These are phyloP conservation scores for Acrobasis consociella DNA, from an alignment of 2,888 invertebrate species.

Conservation along the genomic window DNA sequence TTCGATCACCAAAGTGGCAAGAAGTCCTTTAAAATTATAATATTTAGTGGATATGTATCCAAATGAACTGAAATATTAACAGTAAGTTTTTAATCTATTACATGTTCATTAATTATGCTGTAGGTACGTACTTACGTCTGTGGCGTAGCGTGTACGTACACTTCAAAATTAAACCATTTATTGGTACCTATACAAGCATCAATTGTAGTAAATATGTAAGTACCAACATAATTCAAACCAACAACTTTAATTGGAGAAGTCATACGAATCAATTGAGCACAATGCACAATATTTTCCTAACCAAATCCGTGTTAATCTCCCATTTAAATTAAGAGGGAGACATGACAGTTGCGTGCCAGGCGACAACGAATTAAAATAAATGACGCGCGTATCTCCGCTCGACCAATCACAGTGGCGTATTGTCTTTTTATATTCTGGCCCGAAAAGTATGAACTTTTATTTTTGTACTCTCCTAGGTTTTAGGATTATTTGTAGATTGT, in stretches of 20 bases:
- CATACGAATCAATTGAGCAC: conserved; percentile 18
- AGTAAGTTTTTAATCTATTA: too few species aligned
- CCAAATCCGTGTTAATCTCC: conserved; percentile 23
- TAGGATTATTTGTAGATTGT: neutral
- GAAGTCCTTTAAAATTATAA: too few species aligned
- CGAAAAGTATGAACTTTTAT: neutral
- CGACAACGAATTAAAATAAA: conserved; percentile 77
- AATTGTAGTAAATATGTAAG: too few species aligned
- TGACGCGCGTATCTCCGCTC: conserved; percentile 66
- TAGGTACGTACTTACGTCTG: too few species aligned
- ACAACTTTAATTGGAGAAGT: conserved; percentile 15
- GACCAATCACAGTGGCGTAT: conserved; percentile 53
- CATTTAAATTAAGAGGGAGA: conserved; percentile 31
- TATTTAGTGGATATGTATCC: too few species aligned
- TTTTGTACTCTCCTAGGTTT: neutral
- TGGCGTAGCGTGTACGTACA: too few species aligned
- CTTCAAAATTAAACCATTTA: too few species aligned
- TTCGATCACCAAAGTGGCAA: too few species aligned
- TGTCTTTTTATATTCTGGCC: conserved; percentile 1
- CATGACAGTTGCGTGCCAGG: conserved; percentile 44
- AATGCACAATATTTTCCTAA: conserved; percentile 24
- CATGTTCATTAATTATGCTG: too few species aligned
- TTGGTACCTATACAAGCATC: too few species aligned
- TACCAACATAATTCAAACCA: too few species aligned
- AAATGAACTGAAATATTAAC: too few species aligned